phyloP scores from a whole-genome alignment of 2,797 vertebrate genomes.

The Myotis myotis region DNA sequence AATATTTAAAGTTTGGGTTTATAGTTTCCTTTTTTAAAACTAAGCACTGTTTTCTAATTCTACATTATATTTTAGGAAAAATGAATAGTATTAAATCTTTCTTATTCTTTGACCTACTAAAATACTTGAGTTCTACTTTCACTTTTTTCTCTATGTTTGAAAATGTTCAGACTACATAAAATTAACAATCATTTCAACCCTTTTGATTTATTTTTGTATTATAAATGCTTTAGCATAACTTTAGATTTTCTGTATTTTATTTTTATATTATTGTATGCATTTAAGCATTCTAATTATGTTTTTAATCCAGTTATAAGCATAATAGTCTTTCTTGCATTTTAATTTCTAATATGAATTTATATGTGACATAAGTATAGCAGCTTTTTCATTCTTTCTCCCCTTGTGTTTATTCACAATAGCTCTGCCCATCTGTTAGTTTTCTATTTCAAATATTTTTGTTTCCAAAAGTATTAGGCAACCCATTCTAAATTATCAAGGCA shows the following conservation, averaged over 20 bases:
- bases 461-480: conserved; percentile 26
- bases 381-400: conserved; percentile 25
- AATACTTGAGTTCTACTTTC: not conserved
- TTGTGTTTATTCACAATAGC: conserved; percentile 59
- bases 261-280: conserved; percentile 14
- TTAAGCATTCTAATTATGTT: conserved; percentile 53
- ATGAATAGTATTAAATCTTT: conserved; percentile 4
- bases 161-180: conserved; percentile 16
- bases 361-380: conserved; percentile 36
- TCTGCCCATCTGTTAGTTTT: conserved; percentile 43
- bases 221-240: not conserved
- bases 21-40: conserved; percentile 23
- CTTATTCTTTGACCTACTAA: conserved; percentile 24
- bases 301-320: conserved; percentile 22
- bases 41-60: not conserved
- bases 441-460: conserved; percentile 57
- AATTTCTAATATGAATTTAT: conserved; percentile 48
- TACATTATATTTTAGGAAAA: conserved; percentile 35
- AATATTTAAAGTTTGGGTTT: conserved; percentile 30
- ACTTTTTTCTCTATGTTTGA: conserved; percentile 14
- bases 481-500: conserved; percentile 54
- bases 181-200: not conserved
- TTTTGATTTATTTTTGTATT: conserved; percentile 7
- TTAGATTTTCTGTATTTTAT: conserved; percentile 14
- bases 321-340: conserved; percentile 31